Conservation (phyloP, 2,888 invertebrate species). For the Minunthozetes semirufus region DNA sequence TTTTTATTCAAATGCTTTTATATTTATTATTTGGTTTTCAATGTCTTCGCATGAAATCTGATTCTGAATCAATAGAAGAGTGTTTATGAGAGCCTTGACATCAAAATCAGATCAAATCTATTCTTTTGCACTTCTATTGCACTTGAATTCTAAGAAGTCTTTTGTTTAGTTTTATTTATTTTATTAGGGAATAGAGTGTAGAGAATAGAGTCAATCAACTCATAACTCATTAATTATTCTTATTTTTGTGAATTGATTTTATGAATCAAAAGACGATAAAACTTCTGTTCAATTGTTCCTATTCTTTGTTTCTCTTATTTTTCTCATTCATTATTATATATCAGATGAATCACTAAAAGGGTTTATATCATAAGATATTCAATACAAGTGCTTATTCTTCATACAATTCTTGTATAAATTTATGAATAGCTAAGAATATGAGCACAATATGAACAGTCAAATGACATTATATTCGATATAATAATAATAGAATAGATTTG, state of each 20-base stretch:
- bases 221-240: too few relatives aligned
- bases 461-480: neutral
- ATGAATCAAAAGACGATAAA: too few relatives aligned
- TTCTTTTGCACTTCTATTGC: neutral
- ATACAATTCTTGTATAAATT: too few relatives aligned
- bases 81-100: neutral
- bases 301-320: too few relatives aligned
- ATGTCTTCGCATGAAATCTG: neutral
- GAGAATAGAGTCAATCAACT: too few relatives aligned
- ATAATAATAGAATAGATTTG: neutral
- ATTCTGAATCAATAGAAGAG: neutral
- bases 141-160: neutral
- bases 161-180: neutral
- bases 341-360: too few relatives aligned
- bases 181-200: too few relatives aligned
- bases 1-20: too few relatives aligned
- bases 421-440: neutral
- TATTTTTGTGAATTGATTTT: too few relatives aligned
- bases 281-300: too few relatives aligned
- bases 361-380: neutral
- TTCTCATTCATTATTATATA: too few relatives aligned
- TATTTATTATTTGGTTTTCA: neutral
- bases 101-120: neutral
- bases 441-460: neutral
- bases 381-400: neutral